Conservation (phyloP, 2,113 vertebrate genomes). For the Nesospiza acunhae region DNA sequence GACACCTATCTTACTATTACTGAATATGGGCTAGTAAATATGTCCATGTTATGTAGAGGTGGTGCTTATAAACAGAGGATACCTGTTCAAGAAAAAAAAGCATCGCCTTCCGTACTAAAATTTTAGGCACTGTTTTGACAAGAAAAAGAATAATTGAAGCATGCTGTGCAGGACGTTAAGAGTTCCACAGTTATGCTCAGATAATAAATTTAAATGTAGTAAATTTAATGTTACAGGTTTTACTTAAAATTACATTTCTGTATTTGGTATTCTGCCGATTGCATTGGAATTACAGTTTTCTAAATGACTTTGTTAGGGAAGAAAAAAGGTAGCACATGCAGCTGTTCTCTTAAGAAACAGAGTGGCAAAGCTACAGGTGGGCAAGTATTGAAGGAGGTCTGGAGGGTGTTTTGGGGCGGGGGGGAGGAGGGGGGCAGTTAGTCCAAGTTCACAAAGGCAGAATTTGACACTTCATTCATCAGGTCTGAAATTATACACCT, state of each 20-base stretch:
- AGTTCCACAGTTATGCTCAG: not conserved
- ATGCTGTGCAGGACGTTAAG: not conserved
- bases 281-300: not conserved
- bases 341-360: not conserved
- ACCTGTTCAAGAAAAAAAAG: not conserved
- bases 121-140: not conserved
- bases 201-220: not conserved
- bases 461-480: not conserved
- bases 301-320: not conserved
- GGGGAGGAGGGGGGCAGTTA: not conserved
- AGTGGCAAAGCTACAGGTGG: not conserved
- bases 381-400: not conserved
- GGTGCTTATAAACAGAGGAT: not conserved
- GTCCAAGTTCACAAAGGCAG: not conserved
- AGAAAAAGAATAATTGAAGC: not conserved
- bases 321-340: not conserved
- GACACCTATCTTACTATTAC: not conserved
- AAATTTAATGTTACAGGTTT: not conserved
- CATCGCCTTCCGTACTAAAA: not conserved
- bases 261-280: not conserved
- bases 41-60: not conserved
- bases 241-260: not conserved
- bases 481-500: not conserved
- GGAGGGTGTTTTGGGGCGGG: rapidly evolving
- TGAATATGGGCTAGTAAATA: not conserved